Conservation (phyloP, 2,113 vertebrate species). For the Vidua macroura region DNA sequence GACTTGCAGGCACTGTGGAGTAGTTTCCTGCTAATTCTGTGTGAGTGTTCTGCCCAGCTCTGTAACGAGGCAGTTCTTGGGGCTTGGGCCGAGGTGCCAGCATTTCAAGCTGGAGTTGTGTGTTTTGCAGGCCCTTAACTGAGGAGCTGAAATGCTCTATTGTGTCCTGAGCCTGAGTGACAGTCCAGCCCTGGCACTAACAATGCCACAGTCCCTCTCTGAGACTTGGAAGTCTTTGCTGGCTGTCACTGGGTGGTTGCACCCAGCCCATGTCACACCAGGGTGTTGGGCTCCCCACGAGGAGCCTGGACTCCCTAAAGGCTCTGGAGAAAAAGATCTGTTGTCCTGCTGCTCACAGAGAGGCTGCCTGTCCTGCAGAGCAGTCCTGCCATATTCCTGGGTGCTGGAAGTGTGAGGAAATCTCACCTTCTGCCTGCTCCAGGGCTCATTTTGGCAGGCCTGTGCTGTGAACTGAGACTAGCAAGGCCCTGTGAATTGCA, state of each 20-base stretch:
- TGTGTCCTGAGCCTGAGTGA: neutral
- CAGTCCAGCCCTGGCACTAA: neutral
- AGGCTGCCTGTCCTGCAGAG: neutral
- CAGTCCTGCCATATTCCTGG: neutral
- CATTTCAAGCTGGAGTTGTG: neutral
- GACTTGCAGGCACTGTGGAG: neutral
- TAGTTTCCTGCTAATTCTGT: neutral
- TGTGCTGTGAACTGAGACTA: neutral
- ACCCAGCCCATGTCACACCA: neutral
- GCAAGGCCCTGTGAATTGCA: neutral
- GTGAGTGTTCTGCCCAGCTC: neutral
- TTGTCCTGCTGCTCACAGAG: neutral
- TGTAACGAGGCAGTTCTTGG: accelerated
- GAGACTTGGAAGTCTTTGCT: neutral
- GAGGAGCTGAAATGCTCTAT: slow-evolving; percentile 32
- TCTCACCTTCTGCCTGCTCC: neutral
- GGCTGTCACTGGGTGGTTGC: slow-evolving; percentile 11
- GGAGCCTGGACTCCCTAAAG: neutral
- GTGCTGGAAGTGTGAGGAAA: neutral
- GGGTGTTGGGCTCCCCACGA: neutral
- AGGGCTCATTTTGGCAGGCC: neutral
- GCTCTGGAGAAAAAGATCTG: neutral
- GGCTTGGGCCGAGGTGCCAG: neutral
- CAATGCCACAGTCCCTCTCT: neutral
- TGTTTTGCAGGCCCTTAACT: neutral